A percentile compares a stretch with the other conserved stretches of the same genome.
phyloP scores from a whole-genome alignment of 1,140 invertebrate genomes.

The Drosophila athabasca region DNA sequence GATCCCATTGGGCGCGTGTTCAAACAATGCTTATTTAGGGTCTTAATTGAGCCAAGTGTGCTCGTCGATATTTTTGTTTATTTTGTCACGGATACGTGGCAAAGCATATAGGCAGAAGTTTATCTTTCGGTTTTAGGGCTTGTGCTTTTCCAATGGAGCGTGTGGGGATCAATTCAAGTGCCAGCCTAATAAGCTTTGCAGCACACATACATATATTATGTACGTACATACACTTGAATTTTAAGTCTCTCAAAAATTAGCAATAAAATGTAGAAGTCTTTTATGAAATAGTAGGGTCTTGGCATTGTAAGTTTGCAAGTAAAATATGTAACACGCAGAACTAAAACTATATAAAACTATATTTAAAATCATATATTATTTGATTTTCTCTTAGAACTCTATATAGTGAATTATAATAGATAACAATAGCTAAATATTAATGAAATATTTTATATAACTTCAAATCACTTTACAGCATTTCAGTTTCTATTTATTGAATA shows the following conservation, averaged over 20 bases:
- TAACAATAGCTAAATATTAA: too few species aligned
- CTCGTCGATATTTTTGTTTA: conserved; percentile 25
- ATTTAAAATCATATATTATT: too few species aligned
- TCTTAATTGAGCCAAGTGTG: conserved; percentile 43
- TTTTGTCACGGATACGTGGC: conserved; percentile 31
- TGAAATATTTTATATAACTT: neutral
- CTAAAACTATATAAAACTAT: too few species aligned
- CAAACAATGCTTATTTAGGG: conserved; percentile 66
- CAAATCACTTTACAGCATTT: too few species aligned
- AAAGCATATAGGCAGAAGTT: conserved; percentile 25
- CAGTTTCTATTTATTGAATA: too few species aligned
- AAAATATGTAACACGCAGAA: too few species aligned
- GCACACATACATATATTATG: too few species aligned
- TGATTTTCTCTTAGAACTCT: too few species aligned
- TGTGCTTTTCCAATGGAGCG: neutral
- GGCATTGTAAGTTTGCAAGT: too few species aligned
- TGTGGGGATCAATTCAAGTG: neutral
- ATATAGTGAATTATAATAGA: too few species aligned
- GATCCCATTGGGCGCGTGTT: conserved; percentile 69
- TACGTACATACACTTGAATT: neutral
- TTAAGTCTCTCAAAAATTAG: neutral
- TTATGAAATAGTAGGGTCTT: too few species aligned
- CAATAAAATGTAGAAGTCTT: neutral
- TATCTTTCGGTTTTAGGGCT: conserved; percentile 3
- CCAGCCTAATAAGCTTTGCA: neutral